A percentile compares a stretch with the other conserved stretches of the same genome.
phyloP scores from a whole-genome alignment of 2,113 vertebrate genomes.

The Hydrolagus affinis region DNA sequence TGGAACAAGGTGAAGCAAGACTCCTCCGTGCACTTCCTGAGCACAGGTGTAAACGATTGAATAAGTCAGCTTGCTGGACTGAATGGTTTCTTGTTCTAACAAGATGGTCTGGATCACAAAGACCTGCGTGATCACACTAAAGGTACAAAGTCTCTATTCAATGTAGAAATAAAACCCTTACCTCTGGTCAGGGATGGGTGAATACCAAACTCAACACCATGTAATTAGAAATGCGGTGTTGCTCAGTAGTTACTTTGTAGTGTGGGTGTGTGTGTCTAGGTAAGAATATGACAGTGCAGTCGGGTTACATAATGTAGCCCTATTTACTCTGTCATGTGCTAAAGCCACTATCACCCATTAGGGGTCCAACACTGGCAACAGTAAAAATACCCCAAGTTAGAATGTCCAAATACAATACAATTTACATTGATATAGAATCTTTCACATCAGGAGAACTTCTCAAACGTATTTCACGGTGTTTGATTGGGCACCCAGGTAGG shows the following conservation, averaged over 20 bases:
- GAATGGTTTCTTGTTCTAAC: not conserved
- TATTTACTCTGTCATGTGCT: not conserved
- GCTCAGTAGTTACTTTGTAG: not conserved
- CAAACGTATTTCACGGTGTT: not conserved
- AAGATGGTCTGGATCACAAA: not conserved
- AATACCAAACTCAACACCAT: conserved; percentile 3
- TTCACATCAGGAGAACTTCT: too few relatives aligned
- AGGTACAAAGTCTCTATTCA: conserved; percentile 13
- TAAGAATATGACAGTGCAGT: not conserved
- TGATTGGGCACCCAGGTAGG: too few relatives aligned
- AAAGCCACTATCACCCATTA: not conserved
- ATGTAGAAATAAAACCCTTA: conserved; percentile 18
- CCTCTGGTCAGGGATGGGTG: not conserved
- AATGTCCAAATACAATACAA: not conserved
- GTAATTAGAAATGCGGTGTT: conserved; percentile 22
- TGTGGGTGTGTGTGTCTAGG: not conserved
- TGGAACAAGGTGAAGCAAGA: not conserved
- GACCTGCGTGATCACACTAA: not conserved
- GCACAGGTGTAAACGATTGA: not conserved
- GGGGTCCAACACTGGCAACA: not conserved
- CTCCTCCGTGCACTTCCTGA: not conserved
- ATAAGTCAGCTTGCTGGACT: not conserved
- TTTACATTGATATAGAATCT: not conserved
- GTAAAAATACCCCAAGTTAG: not conserved
- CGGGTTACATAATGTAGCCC: not conserved